These are phyloP conservation scores for Odocoileus hemionus DNA, from an alignment of 2,113 vertebrate species.

Conservation along the genomic window DNA sequence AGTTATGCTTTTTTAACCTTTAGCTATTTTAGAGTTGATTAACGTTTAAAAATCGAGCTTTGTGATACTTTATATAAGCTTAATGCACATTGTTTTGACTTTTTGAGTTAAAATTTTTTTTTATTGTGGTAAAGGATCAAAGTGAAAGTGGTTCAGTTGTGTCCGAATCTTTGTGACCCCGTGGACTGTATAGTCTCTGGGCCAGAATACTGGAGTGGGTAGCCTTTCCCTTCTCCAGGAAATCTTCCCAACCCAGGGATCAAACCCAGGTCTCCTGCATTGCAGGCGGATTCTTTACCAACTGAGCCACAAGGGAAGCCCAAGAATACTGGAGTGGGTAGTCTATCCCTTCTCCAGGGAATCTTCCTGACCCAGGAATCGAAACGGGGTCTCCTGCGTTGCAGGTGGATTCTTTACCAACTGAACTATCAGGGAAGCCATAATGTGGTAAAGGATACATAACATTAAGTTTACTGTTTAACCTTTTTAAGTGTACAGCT, in stretches of 20 bases:
- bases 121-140: not conserved
- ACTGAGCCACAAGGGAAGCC: not conserved
- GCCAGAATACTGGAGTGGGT: not conserved
- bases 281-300: not conserved
- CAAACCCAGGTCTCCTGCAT: not conserved
- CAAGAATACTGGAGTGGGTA: not conserved
- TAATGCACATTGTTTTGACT: not conserved
- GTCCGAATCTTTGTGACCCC: not conserved
- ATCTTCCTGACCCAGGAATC: not conserved
- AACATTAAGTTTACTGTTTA: not conserved
- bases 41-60: not conserved
- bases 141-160: not conserved
- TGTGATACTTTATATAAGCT: not conserved
- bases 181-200: not conserved
- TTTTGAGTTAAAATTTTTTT: not conserved
- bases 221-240: not conserved
- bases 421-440: not conserved
- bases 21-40: not conserved
- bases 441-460: not conserved
- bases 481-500: not conserved
- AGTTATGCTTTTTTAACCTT: not conserved
- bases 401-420: not conserved
- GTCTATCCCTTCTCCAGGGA: not conserved
- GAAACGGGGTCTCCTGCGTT: not conserved
- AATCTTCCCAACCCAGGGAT: not conserved